These are phyloP conservation scores for Australoheros facetus DNA, from an alignment of 2,797 vertebrate genomes.

Conservation along the genomic window DNA sequence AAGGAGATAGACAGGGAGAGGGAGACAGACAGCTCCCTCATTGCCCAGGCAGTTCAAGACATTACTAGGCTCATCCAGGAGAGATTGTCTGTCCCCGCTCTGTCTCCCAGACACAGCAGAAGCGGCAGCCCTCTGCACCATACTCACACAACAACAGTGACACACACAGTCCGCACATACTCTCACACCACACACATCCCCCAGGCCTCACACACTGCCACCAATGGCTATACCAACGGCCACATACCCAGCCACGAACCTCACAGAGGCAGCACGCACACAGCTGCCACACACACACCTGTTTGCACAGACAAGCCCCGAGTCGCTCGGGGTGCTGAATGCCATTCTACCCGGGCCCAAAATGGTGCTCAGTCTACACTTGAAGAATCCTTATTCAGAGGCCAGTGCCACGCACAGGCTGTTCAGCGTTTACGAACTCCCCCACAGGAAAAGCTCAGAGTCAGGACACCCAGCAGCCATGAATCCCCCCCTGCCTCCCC, in stretches of 20 bases:
- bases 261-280: slow-evolving; percentile 73
- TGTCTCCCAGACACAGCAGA: slow-evolving; percentile 71
- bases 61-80: slow-evolving; percentile 86
- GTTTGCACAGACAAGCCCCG: slow-evolving; percentile 82
- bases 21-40: slow-evolving; percentile 76
- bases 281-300: slow-evolving; percentile 71
- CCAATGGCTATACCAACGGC: slow-evolving; percentile 68
- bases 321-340: slow-evolving; percentile 58
- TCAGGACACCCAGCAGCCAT: slow-evolving; percentile 66
- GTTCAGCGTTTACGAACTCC: slow-evolving; percentile 71
- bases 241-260: slow-evolving; percentile 74
- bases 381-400: slow-evolving; percentile 81
- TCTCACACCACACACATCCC: slow-evolving; percentile 54
- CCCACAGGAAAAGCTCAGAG: slow-evolving; percentile 58
- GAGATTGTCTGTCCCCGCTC: slow-evolving; percentile 82
- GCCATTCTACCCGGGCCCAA: slow-evolving; percentile 73
- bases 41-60: slow-evolving; percentile 83
- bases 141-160: slow-evolving; percentile 75
- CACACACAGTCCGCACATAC: slow-evolving; percentile 79
- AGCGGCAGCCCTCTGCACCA: slow-evolving; percentile 72
- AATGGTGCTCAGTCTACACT: slow-evolving; percentile 82
- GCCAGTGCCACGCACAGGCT: slow-evolving; percentile 53
- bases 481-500: slow-evolving; percentile 47
- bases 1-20: slow-evolving; percentile 40
- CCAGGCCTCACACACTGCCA: slow-evolving; percentile 64